phyloP scores from a whole-genome alignment of 2,113 vertebrate genomes.

The Chaetodon auriga region DNA sequence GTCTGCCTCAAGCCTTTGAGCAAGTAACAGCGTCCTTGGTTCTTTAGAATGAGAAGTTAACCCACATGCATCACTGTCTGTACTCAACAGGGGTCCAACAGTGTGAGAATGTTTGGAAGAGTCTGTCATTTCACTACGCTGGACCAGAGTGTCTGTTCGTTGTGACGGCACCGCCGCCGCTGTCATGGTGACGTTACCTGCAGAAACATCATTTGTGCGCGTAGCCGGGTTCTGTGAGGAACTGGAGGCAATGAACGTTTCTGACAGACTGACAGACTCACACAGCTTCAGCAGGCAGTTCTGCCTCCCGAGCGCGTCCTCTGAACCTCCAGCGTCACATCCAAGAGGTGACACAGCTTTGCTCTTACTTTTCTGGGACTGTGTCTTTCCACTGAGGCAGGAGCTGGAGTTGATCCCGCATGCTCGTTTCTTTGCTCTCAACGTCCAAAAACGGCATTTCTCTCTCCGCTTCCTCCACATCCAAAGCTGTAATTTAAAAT shows the following conservation, averaged over 20 bases:
- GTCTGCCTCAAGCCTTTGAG: background rate
- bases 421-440: constrained; percentile 17
- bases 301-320: background rate
- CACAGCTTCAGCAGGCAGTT: background rate
- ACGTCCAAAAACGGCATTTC: constrained; percentile 34
- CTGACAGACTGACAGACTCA: background rate
- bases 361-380: constrained; percentile 5
- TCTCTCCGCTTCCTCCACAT: constrained; percentile 70
- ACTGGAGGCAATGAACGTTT: background rate
- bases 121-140: background rate
- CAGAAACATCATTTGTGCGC: background rate
- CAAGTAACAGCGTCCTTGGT: background rate
- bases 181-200: no score
- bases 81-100: background rate
- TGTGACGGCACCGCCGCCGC: background rate
- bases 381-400: constrained; percentile 4
- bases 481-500: constrained; percentile 68
- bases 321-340: constrained; percentile 13
- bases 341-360: background rate
- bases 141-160: background rate
- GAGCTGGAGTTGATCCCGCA: background rate
- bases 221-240: background rate
- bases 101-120: background rate
- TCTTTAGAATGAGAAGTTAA: background rate
- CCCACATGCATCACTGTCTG: background rate